phyloP scores from a whole-genome alignment of 2,113 vertebrate genomes.

The Sisor rabdophorus region DNA sequence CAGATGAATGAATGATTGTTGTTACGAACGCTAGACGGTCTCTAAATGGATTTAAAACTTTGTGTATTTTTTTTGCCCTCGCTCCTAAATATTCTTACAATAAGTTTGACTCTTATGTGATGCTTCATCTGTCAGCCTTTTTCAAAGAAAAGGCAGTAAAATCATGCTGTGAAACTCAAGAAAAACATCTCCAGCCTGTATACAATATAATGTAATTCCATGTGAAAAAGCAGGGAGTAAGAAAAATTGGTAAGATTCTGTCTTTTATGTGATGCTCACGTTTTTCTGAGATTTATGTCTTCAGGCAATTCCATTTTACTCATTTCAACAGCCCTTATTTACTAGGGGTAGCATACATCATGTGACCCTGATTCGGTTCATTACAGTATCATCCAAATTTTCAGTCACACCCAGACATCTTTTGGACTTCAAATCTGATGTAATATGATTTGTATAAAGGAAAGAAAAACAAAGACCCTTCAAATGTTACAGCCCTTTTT shows the following conservation, averaged over 20 bases:
- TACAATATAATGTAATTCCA: not conserved
- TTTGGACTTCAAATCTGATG: not conserved
- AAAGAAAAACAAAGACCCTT: not conserved
- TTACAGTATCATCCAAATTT: not conserved
- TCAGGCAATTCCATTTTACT: not conserved
- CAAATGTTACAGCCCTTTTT: not conserved
- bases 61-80: not conserved
- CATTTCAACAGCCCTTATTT: not conserved
- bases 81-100: not conserved
- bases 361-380: not conserved
- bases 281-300: not conserved
- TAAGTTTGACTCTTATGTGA: not conserved
- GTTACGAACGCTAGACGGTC: not conserved
- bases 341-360: not conserved
- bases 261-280: not conserved
- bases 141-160: not conserved
- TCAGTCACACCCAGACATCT: not conserved
- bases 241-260: too few relatives aligned
- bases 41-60: not conserved
- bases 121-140: constrained; percentile 8
- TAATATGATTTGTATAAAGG: not conserved
- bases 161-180: not conserved
- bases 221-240: not conserved
- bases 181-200: not conserved
- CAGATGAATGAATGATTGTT: not conserved